Evolutionary conservation across 2,113 vertebrate genomes (phyloP), one percentile per base, ranked within the genome.

Genomic region (Upupa epops): DNA sequence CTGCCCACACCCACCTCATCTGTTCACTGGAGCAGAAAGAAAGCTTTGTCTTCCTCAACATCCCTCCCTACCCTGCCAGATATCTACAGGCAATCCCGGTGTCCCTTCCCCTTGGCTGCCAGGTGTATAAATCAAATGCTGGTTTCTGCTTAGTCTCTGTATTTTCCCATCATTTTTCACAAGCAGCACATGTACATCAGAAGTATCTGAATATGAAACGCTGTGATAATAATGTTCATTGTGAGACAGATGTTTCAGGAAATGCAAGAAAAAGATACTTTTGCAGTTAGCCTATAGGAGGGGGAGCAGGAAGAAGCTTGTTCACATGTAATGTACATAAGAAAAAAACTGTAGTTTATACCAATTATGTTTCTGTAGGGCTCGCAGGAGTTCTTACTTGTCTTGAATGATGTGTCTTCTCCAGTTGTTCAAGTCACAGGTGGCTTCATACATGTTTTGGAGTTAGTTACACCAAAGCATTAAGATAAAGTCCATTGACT

Each of bases 31-130:
- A 61, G 52, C 56, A 45, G 65, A 81, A 56, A 80, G 29, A 4
- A 83, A 32, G 61, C 77, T 90, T 91, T 90, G 70, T 86, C 80
- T 83, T 81, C 48, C 24, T n/a, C 37, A 84, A 1, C n/a, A 56
- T 51, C 16, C 20, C 34, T 11, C n/a, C 17, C 29, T 12, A 42
- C 40, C 40, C 40, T 42, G 40, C 40, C 13, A 36, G 77, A 46
- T 63, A 45, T 63, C 56, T 66, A 16, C n/a, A 37, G 56, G 8
- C 66, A 10, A 42, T 86, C 61, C 71, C 37, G 5, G 0, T 25
- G 49, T 48, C 54, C 49, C 55, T 86, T 77, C 55, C 37, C 40
- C 56, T 63, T 55, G 61, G 7, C 48, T 88, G 29, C 40, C 83
- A 52, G 32, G 48, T 55, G 24, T 36, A 45, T 28, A 52, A 80